These are phyloP conservation scores for Pandemis heparana DNA, from an alignment of 2,888 invertebrate species.

Conservation along the genomic window DNA sequence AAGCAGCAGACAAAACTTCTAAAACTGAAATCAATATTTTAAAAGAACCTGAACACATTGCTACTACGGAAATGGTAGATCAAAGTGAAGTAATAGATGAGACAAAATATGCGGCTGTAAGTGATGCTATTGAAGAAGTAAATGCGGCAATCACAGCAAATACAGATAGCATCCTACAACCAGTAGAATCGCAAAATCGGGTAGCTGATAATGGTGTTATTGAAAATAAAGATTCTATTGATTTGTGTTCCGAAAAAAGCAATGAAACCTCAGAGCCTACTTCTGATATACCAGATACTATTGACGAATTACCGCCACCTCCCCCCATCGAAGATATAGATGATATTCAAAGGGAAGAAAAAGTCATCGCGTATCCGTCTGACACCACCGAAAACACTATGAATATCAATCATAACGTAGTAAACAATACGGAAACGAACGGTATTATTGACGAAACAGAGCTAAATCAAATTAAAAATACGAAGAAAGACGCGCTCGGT, in stretches of 20 bases:
- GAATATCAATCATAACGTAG: constrained; percentile 46
- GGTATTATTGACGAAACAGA: constrained; percentile 51
- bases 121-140: not conserved
- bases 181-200: constrained; percentile 2
- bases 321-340: constrained; percentile 43
- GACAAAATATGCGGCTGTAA: not conserved
- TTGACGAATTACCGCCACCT: constrained; percentile 42
- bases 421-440: constrained; percentile 47
- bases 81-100: not conserved
- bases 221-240: constrained; percentile 16
- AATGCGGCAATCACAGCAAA: not conserved
- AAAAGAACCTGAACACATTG: not conserved
- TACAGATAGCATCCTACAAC: constrained; percentile 6
- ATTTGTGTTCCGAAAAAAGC: constrained; percentile 33
- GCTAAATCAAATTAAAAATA: constrained; percentile 57
- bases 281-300: constrained; percentile 14
- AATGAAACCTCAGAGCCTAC: constrained; percentile 48
- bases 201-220: not conserved
- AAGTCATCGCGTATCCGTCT: constrained; percentile 34
- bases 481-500: constrained; percentile 55
- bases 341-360: constrained; percentile 44
- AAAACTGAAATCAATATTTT: not conserved
- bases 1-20: not conserved
- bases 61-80: constrained; percentile 4
- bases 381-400: constrained; percentile 41